These are phyloP conservation scores for Myotis daubentonii DNA, from an alignment of 2,797 vertebrate species.

Conservation along the genomic window DNA sequence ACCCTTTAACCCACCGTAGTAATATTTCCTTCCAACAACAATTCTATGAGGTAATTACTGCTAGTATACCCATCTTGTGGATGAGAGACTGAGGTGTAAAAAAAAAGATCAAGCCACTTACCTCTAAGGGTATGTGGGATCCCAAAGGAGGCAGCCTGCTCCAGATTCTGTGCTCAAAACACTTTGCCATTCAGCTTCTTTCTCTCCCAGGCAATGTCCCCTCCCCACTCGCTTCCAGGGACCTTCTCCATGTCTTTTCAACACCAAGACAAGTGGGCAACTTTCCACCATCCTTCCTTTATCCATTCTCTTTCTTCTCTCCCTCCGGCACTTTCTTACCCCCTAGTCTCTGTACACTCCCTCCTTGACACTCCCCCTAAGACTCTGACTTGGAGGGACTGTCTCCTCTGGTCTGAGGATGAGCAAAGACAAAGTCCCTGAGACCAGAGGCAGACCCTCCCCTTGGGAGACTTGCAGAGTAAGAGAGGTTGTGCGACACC, in stretches of 20 bases:
- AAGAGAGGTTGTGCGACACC: not conserved
- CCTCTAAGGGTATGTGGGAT: not conserved
- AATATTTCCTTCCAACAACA: not conserved
- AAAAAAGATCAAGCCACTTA: not conserved
- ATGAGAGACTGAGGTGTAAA: not conserved
- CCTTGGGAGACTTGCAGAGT: not conserved
- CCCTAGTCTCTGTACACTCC: not conserved
- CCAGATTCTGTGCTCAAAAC: not conserved
- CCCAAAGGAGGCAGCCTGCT: not conserved
- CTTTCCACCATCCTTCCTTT: not conserved
- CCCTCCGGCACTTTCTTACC: not conserved
- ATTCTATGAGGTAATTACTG: not conserved
- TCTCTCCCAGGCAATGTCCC: not conserved
- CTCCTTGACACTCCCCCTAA: not conserved
- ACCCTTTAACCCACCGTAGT: not conserved
- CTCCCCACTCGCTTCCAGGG: not conserved
- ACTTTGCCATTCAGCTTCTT: not conserved
- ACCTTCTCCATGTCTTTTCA: not conserved
- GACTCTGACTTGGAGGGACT: not conserved
- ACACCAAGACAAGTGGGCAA: not conserved
- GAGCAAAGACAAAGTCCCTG: not conserved
- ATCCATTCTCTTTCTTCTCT: not conserved
- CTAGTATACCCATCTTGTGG: not conserved
- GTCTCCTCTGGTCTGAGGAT: not conserved
- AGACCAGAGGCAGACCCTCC: not conserved